Percentiles rank a stretch among this genome's conserved stretches.
Conservation (phyloP, 2,888 invertebrate genomes). For the Drosophila paramelanica region DNA sequence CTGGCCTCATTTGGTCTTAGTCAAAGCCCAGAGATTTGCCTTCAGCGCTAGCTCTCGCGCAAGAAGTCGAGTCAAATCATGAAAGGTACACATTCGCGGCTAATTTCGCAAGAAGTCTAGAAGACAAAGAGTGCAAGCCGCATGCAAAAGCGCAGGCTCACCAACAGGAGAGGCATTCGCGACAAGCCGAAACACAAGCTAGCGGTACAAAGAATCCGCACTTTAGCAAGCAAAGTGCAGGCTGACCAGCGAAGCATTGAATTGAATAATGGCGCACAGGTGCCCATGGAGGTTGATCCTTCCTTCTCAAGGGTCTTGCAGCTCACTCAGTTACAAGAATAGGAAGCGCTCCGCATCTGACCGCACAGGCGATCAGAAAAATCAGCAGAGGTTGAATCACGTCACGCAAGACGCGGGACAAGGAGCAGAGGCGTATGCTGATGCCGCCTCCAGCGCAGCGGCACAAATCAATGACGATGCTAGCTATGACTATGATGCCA, state of each 20-base stretch:
- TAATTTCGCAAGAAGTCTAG: too few species aligned
- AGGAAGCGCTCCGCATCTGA: background rate
- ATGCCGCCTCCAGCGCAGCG: background rate
- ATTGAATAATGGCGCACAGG: too few species aligned
- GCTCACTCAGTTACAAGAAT: background rate
- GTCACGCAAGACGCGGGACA: background rate
- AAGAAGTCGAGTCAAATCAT: too few species aligned
- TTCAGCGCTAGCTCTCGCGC: too few species aligned
- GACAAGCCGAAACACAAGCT: conserved; percentile 1
- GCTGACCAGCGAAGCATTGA: too few species aligned
- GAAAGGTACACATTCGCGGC: too few species aligned
- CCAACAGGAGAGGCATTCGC: background rate
- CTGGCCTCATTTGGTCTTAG: too few species aligned
- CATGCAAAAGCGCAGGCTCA: too few species aligned
- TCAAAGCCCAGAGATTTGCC: too few species aligned
- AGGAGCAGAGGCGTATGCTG: background rate
- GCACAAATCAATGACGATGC: background rate
- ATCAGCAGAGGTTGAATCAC: background rate
- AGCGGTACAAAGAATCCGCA: conserved; percentile 2
- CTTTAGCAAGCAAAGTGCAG: background rate
- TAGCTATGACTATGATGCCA: background rate
- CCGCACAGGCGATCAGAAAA: background rate
- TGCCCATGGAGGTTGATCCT: too few species aligned
- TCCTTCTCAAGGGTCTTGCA: too few species aligned
- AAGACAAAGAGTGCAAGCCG: too few species aligned